Percentiles rank a stretch among this genome's conserved stretches.
Evolutionary conservation across 1,140 invertebrate genomes (phyloP).

Genomic region (Halictus rubicundus): DNA sequence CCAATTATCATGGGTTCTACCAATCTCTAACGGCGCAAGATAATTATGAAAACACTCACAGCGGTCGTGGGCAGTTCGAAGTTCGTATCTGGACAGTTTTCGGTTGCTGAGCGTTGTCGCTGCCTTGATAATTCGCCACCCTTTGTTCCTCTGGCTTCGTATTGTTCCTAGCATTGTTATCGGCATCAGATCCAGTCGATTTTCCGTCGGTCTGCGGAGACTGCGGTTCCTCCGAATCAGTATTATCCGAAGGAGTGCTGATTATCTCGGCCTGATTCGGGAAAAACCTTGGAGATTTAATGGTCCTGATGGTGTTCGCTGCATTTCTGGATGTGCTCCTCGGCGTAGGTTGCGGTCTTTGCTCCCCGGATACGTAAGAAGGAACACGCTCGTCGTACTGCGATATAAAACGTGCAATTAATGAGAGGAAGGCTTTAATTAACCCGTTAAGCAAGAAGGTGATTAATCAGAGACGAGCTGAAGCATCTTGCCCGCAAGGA

Average conservation of each 20-base stretch:
- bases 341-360: neutral
- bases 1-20: no score
- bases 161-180: neutral
- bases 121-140: neutral
- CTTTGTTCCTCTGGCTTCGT: neutral
- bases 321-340: neutral
- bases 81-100: conserved; percentile 5
- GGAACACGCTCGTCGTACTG: neutral
- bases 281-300: conserved; percentile 39
- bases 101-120: neutral
- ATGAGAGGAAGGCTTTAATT: neutral
- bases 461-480: no score
- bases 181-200: neutral
- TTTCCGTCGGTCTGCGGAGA: conserved; percentile 1
- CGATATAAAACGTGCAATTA: neutral
- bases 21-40: no score
- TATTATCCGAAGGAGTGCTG: conserved; percentile 30
- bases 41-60: neutral
- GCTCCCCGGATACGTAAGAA: neutral
- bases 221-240: conserved; percentile 24
- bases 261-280: conserved; percentile 28
- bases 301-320: conserved; percentile 28
- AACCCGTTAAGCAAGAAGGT: neutral
- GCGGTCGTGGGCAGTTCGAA: conserved; percentile 1
- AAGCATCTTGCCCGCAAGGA: no score